Conservation (phyloP, 2,113 vertebrate genomes). For the Litocranius walleri region DNA sequence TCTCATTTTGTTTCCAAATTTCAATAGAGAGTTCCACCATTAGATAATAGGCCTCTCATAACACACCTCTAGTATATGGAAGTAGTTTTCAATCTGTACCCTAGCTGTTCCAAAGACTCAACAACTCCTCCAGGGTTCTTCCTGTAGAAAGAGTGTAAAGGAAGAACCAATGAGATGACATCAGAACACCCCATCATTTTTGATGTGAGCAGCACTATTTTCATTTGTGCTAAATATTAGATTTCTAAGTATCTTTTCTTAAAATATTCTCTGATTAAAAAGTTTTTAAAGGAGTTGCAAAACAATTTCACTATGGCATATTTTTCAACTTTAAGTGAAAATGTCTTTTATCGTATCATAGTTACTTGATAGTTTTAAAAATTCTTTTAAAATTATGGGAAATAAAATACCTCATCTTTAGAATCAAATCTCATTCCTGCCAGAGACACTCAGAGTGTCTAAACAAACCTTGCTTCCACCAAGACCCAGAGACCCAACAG, state of each 20-base stretch:
- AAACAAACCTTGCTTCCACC: neutral
- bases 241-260: neutral
- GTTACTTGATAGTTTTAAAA: neutral
- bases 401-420: neutral
- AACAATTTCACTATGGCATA: neutral
- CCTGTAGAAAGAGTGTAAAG: neutral
- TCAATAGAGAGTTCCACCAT: neutral
- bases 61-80: neutral
- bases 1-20: neutral
- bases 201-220: neutral
- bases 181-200: rapidly evolving
- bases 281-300: neutral
- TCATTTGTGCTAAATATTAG: neutral
- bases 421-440: neutral
- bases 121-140: rapidly evolving
- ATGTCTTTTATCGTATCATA: neutral
- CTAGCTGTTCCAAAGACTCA: neutral
- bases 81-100: neutral
- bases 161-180: neutral
- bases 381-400: neutral
- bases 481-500: neutral
- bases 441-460: neutral
- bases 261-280: neutral
- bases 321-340: neutral
- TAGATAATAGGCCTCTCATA: neutral